Base-by-base conservation (phyloP, 2,888 invertebrate genomes). In the Corythucha ciliata region DNA sequence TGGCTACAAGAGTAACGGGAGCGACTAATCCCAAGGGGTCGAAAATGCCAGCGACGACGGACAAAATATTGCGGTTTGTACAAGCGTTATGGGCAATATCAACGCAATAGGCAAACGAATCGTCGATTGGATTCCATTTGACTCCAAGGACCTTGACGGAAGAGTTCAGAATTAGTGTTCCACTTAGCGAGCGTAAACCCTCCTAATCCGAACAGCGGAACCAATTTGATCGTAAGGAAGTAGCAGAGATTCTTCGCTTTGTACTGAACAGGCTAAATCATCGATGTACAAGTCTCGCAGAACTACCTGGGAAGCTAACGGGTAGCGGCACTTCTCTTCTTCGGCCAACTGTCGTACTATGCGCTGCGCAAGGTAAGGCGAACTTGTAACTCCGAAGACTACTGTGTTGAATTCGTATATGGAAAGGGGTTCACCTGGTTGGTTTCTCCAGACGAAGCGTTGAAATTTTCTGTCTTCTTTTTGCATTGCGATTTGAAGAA, bases 111-210 rank as follows among this genome's bases (percentile, higher is more conserved):
- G n/a, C n/a, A n/a, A n/a, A n/a, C n/a, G n/a, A n/a, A n/a, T n/a
- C n/a, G n/a, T n/a, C n/a, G n/a, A n/a, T n/a, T n/a, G n/a, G n/a
- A n/a, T n/a, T n/a, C n/a, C n/a, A n/a, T n/a, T n/a, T n/a, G n/a
- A n/a, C n/a, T n/a, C n/a, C n/a, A n/a, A n/a, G n/a, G n/a, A n/a
- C n/a, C n/a, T n/a, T n/a, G n/a, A n/a, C n/a, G n/a, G n/a, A n/a
- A n/a, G n/a, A n/a, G n/a, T n/a, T n/a, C n/a, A n/a, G 18, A 18
- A 4, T 44, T 48, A 18, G 25, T 48, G 26, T 27, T 16, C 54
- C 54, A 54, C 37, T 54, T 45, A 4, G 26, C 21, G 7, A 54
- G 37, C 8, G 45, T n/a, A 40, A 54, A 54, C 12, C 34, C 29
- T 6, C 52, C 54, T 32, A 25, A 25, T 2, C 16, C 16, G 8